phyloP scores from a whole-genome alignment of 2,797 vertebrate species.

The Eulemur albifrons region DNA sequence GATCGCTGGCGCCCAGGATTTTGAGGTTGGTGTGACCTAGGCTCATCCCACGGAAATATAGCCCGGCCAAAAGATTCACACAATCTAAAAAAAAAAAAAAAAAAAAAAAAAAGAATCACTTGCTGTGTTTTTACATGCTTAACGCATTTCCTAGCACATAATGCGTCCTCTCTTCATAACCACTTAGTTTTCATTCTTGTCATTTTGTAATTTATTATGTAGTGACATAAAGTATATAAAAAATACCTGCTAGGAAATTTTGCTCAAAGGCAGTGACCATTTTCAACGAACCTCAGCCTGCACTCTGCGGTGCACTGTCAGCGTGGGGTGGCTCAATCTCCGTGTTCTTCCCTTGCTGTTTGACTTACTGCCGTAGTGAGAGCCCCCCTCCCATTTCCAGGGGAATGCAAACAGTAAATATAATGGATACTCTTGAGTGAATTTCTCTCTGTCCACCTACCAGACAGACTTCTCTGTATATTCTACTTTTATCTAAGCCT shows the following conservation, averaged over 20 bases:
- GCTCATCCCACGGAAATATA: no score
- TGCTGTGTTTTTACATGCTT: accelerated
- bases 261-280: neutral
- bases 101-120: no score
- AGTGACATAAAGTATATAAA: neutral
- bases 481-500: neutral
- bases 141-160: accelerated
- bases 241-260: neutral
- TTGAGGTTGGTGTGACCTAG: no score
- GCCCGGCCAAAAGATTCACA: no score
- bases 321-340: neutral
- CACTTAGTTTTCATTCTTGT: neutral
- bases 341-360: accelerated
- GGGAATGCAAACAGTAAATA: neutral
- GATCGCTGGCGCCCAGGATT: no score
- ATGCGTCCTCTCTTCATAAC: neutral
- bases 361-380: no score
- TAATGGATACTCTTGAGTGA: accelerated
- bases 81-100: no score
- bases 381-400: accelerated
- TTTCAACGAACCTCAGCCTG: neutral
- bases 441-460: neutral
- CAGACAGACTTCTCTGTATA: neutral
- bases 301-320: accelerated
- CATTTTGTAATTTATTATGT: neutral